Conservation (phyloP, 2,113 vertebrate species). For the Microcebus murinus region DNA sequence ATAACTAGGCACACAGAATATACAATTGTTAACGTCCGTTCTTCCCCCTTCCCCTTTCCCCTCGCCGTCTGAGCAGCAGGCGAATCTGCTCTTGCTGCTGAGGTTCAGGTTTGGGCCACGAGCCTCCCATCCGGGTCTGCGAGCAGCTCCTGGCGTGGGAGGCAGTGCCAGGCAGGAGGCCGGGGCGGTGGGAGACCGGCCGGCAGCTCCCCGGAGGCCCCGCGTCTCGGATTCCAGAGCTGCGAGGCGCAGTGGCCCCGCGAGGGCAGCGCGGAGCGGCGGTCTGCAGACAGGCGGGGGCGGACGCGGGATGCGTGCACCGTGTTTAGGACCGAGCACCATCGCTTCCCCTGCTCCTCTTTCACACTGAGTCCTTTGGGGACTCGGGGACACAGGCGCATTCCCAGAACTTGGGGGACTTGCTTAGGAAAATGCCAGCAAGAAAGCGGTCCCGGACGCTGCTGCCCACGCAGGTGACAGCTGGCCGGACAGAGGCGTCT, state of each 20-base stretch:
- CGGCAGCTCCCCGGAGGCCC: too few species aligned
- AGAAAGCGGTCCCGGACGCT: fast-evolving
- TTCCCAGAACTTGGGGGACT: too few species aligned
- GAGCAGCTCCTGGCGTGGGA: fast-evolving
- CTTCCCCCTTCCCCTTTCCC: not conserved
- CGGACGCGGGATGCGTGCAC: too few species aligned
- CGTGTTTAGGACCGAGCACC: too few species aligned
- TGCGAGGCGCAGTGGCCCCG: too few species aligned
- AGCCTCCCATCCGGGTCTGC: fast-evolving
- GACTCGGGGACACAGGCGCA: not conserved
- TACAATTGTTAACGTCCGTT: not conserved
- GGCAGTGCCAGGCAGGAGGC: too few species aligned
- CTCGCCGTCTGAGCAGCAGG: fast-evolving
- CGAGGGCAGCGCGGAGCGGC: too few species aligned
- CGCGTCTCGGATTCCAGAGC: too few species aligned
- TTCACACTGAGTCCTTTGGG: fast-evolving
- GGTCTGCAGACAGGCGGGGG: too few species aligned
- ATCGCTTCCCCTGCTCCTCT: fast-evolving
- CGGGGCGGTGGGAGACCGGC: too few species aligned
- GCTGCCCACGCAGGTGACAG: fast-evolving
- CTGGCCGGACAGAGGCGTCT: not conserved
- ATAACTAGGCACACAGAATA: not conserved
- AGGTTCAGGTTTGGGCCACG: fast-evolving
- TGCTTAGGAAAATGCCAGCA: not conserved
- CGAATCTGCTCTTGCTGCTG: not conserved